These are phyloP conservation scores for Eustalomyia histrio DNA, from an alignment of 2,888 invertebrate species.

Conservation along the genomic window DNA sequence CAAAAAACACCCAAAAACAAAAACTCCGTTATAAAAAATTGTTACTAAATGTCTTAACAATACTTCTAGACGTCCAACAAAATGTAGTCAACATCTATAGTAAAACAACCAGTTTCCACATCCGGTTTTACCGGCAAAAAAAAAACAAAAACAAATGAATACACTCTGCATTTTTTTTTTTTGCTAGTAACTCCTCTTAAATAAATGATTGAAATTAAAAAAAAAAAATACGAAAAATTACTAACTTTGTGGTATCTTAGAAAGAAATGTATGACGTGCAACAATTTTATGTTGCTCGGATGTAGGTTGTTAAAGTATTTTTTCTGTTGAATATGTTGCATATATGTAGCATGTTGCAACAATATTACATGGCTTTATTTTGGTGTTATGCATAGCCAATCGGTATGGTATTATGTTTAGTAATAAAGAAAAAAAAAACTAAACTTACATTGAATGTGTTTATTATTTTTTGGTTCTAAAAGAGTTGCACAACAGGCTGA, in stretches of 20 bases:
- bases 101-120: constrained; percentile 63
- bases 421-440: constrained; percentile 7
- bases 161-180: constrained; percentile 15
- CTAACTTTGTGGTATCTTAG: constrained; percentile 13
- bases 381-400: constrained; percentile 42
- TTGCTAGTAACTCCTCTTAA: constrained; percentile 7
- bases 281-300: constrained; percentile 9
- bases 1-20: constrained; percentile 16
- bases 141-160: constrained; percentile 18
- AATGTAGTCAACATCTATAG: constrained; percentile 37
- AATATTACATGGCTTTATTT: constrained; percentile 48
- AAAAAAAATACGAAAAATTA: constrained; percentile 2
- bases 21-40: constrained; percentile 56
- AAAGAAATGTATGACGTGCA: constrained; percentile 29
- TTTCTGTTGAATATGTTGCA: constrained; percentile 36
- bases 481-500: constrained; percentile 32
- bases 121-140: constrained; percentile 63
- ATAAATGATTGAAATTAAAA: constrained; percentile 25
- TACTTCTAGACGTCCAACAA: constrained; percentile 42
- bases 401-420: constrained; percentile 30
- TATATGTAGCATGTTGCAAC: constrained; percentile 59
- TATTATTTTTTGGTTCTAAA: not conserved
- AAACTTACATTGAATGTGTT: not conserved
- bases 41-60: constrained; percentile 61
- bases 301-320: not conserved